Evolutionary conservation across 2,888 invertebrate genomes (phyloP).

Genomic region (Odontothrips loti): DNA sequence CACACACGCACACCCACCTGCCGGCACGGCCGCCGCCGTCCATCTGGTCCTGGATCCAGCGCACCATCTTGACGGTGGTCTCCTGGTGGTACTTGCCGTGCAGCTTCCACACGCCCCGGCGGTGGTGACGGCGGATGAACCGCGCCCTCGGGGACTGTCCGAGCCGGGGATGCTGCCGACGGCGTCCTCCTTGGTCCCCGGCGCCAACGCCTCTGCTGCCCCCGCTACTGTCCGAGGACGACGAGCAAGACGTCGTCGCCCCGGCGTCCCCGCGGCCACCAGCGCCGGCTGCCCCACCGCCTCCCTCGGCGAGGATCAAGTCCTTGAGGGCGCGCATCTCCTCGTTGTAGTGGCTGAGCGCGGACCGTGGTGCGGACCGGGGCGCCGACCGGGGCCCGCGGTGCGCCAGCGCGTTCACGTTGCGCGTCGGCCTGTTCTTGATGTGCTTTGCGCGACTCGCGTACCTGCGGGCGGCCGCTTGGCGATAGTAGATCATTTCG

Average conservation of each 20-base stretch:
- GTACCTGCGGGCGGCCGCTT: slow-evolving; percentile 43
- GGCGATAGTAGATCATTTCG: too few relatives aligned
- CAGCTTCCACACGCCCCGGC: neutral
- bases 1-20: neutral
- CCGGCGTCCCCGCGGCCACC: neutral
- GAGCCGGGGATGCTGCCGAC: neutral
- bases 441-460: slow-evolving; percentile 61
- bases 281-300: neutral
- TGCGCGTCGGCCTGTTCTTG: slow-evolving; percentile 58
- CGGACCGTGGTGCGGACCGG: neutral
- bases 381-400: too few relatives aligned
- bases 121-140: slow-evolving; percentile 2
- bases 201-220: neutral
- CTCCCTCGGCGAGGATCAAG: neutral
- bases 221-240: neutral
- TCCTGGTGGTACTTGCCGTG: slow-evolving; percentile 20
- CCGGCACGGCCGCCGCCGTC: neutral
- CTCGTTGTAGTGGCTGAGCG: slow-evolving; percentile 9
- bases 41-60: slow-evolving; percentile 20
- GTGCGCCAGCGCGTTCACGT: slow-evolving; percentile 56
- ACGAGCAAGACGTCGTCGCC: neutral
- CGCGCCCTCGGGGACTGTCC: neutral
- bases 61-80: slow-evolving; percentile 13
- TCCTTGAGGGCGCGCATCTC: slow-evolving; percentile 13
- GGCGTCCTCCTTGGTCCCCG: neutral